Evolutionary conservation across 2,113 vertebrate genomes (phyloP).

Genomic region (Hippoglossus stenolepis): DNA sequence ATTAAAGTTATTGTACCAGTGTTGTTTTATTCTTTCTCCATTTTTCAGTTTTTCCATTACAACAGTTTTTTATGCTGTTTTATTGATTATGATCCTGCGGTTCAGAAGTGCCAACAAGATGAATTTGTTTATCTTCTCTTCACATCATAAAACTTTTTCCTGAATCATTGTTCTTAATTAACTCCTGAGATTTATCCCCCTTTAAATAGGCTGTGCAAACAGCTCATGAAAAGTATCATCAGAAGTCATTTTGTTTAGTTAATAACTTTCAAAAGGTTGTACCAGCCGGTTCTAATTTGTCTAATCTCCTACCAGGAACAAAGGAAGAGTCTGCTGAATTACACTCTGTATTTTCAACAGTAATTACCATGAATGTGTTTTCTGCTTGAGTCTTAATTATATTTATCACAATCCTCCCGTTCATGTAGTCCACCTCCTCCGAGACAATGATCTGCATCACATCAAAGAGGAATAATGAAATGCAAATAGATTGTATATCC

Average conservation of each 20-base stretch:
- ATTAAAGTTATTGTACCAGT: too few relatives aligned
- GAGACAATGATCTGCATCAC: conserved; percentile 19
- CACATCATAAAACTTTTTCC: conserved; percentile 10
- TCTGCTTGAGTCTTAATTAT: conserved; percentile 63
- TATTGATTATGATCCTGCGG: neutral
- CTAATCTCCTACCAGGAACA: conserved; percentile 77
- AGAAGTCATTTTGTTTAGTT: conserved; percentile 77
- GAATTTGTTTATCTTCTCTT: neutral
- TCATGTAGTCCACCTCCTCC: conserved; percentile 45
- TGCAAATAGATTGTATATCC: conserved; percentile 40
- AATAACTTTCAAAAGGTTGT: conserved; percentile 72
- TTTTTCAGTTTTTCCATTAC: too few relatives aligned
- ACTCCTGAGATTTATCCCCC: conserved; percentile 32
- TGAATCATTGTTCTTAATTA: conserved; percentile 29
- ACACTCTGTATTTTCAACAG: conserved; percentile 56
- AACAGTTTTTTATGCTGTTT: too few relatives aligned
- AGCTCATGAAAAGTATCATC: conserved; percentile 65
- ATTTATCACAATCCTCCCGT: conserved; percentile 62
- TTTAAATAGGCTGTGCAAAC: conserved; percentile 60
- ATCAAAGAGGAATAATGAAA: conserved; percentile 28
- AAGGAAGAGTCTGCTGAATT: conserved; percentile 58
- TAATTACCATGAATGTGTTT: conserved; percentile 70
- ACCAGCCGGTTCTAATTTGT: conserved; percentile 67
- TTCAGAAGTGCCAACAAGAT: neutral
- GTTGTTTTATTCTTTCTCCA: too few relatives aligned